Conservation (phyloP, 2,113 vertebrate species). For the Ameiurus melas region DNA sequence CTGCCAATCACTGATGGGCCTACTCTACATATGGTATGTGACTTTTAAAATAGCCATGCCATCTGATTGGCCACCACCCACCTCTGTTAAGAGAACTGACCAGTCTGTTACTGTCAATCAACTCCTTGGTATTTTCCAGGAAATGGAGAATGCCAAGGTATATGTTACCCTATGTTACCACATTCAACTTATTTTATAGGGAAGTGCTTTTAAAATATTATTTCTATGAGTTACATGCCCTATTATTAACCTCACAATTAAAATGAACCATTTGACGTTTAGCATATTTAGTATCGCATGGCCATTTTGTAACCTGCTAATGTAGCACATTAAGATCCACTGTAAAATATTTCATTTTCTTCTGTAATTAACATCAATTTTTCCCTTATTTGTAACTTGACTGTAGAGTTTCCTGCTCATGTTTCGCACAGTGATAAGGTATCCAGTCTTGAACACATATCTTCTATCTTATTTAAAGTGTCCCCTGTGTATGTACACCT, state of each 20-base stretch:
- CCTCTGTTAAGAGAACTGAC: slow-evolving; percentile 53
- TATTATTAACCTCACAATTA: slow-evolving; percentile 32
- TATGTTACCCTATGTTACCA: slow-evolving; percentile 62
- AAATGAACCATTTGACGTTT: slow-evolving; percentile 35
- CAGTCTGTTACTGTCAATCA: slow-evolving; percentile 83
- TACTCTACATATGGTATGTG: slow-evolving; percentile 85
- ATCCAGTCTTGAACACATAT: background rate
- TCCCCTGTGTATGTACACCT: slow-evolving; percentile 1
- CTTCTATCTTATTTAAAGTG: background rate
- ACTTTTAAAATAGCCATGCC: slow-evolving; percentile 87
- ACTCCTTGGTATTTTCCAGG: slow-evolving; percentile 70
- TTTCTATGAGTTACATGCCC: background rate
- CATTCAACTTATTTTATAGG: slow-evolving; percentile 37
- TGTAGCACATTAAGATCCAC: background rate
- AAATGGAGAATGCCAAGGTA: slow-evolving; percentile 71
- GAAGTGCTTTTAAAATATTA: background rate
- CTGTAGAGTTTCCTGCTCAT: background rate
- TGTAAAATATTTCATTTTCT: background rate
- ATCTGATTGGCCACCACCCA: slow-evolving; percentile 80
- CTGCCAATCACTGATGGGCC: slow-evolving; percentile 77
- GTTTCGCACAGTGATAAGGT: background rate
- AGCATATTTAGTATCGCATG: slow-evolving; percentile 40
- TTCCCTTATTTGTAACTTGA: background rate
- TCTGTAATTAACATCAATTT: background rate
- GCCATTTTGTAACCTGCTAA: slow-evolving; percentile 15